Evolutionary conservation across 2,888 invertebrate species (phyloP).

Genomic region (Congeria kusceri): DNA sequence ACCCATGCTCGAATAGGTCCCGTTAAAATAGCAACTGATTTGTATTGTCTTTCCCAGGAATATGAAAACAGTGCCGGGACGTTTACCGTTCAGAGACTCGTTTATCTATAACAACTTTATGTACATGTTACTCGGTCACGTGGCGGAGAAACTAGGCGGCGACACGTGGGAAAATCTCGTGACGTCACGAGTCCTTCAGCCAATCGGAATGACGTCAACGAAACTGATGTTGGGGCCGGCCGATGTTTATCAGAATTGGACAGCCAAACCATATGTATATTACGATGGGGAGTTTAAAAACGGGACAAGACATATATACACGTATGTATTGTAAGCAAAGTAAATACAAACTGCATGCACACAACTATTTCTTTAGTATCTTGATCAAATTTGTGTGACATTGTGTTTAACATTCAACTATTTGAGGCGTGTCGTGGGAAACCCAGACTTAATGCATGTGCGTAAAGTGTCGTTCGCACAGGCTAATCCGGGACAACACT

Average conservation of each 20-base stretch:
- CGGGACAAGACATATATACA: constrained; percentile 34
- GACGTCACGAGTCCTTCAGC: constrained; percentile 52
- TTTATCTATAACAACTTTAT: constrained; percentile 69
- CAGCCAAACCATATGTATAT: constrained; percentile 65
- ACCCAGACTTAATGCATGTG: no score
- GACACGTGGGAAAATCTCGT: constrained; percentile 64
- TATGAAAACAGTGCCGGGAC: no score
- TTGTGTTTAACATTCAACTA: no score
- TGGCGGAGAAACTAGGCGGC: constrained; percentile 57
- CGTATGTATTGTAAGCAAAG: constrained; percentile 8
- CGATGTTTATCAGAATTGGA: constrained; percentile 12
- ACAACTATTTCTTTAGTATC: no score
- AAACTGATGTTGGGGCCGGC: constrained; percentile 15
- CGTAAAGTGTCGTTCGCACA: no score
- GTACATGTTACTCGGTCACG: constrained; percentile 61
- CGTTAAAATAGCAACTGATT: no score
- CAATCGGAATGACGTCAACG: constrained; percentile 62
- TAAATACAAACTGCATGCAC: no score
- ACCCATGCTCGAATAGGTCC: no score
- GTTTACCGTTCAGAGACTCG: constrained; percentile 36
- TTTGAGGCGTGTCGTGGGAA: no score
- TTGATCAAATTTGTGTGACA: no score
- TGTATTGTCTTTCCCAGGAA: no score
- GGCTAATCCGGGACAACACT: no score
- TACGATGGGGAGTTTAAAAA: constrained; percentile 28